Evolutionary conservation across 2,888 invertebrate species (phyloP).

Genomic region (Eremobia ochroleuca): DNA sequence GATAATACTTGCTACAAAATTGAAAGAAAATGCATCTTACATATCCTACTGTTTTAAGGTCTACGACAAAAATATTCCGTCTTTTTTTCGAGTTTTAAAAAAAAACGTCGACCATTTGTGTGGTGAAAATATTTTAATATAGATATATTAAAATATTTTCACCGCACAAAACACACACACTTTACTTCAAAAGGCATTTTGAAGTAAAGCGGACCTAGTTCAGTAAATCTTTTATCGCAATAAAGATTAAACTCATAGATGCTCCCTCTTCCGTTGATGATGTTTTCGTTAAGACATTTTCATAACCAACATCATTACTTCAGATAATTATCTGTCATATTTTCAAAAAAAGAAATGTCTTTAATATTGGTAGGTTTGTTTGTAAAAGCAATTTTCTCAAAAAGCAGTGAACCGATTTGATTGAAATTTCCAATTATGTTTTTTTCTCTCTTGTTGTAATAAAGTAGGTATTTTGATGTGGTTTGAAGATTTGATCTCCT

Average conservation of each 20-base stretch:
- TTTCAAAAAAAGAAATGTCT: conserved; percentile 24
- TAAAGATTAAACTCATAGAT: neutral
- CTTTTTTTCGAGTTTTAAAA: too few species aligned
- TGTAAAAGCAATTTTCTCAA: conserved; percentile 51
- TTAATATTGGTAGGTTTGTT: conserved; percentile 18
- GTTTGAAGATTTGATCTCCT: conserved; percentile 26
- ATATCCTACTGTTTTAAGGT: too few species aligned
- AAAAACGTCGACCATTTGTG: neutral
- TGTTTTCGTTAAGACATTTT: neutral
- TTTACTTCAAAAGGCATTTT: too few species aligned
- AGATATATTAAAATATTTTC: too few species aligned
- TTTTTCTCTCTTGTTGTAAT: conserved; percentile 16
- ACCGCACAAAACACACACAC: too few species aligned
- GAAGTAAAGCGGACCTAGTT: neutral
- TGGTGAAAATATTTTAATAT: neutral
- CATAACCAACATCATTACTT: conserved; percentile 21
- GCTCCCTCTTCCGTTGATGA: neutral
- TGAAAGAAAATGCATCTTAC: too few species aligned
- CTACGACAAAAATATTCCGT: too few species aligned
- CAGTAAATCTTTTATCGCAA: neutral
- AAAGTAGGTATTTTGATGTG: conserved; percentile 30
- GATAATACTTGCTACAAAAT: too few species aligned
- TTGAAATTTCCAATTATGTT: conserved; percentile 45
- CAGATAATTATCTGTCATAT: conserved; percentile 38
- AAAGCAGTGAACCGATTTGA: conserved; percentile 56